Base-by-base conservation (phyloP, 2,113 vertebrate species). In the Crotalus tigris region DNA sequence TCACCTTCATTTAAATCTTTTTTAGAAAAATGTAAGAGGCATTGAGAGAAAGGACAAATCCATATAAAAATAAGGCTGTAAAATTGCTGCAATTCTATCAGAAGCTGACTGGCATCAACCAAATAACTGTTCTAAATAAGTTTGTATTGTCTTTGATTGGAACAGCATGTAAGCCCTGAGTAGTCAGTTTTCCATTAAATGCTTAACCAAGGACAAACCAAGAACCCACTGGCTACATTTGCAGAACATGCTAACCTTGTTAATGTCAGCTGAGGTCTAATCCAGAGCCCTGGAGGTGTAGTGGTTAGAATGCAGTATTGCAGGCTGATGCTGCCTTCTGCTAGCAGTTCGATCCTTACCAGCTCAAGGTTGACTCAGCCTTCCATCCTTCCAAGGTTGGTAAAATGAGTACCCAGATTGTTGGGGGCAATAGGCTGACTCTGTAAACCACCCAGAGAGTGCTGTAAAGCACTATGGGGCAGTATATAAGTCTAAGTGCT, bases 41-140 rank as follows among this genome's bases (percentile, higher is more conserved):
- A 29, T 91, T 94, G 81, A 59, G 64, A 93, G 91, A 90, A 61
- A 26, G 91, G 87, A 13, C 95, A 13, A 7, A 51, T 86, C 10
- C 29, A 0, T 93, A 21, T 81, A 53, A 55, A 92, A 81, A 69
- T 5, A 29, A n/a, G 29, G 29, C 26, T 69, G 64, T n/a, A 69
- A 69, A 69, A 69, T n/a, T 69, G 26, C 29, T 69, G 64, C 64
- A 69, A 69, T 69, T n/a, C 64, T 69, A 33, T 69, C 29, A n/a
- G 64, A n/a, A 33, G 12, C 64, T 69, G 64, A 69, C 29, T 2
- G 12, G 4, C 64, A 69, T 69, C 29, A n/a, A 51, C 64, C 57
- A 58, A 69, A 33, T 69, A 69, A 2, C 13, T 69, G 29, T 15
- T 69, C 29, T 13, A 4, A n/a, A 69, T 29, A 33, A 13, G 61